Percentiles rank a stretch among this genome's conserved stretches.
phyloP scores from a whole-genome alignment of 2,113 vertebrate species.

The Dasypus novemcinctus region DNA sequence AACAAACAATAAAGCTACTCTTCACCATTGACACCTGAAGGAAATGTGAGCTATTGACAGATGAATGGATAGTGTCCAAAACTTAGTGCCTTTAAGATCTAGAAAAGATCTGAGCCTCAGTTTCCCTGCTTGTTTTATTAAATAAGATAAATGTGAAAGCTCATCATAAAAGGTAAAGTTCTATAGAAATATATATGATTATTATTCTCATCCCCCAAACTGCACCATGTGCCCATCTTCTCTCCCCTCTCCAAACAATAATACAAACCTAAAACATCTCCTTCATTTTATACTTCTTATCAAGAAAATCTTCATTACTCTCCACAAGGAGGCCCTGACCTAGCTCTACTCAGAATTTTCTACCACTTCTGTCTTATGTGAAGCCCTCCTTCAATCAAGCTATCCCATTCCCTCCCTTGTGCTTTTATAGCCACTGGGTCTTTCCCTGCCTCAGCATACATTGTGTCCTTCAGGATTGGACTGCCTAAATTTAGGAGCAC shows the following conservation, averaged over 20 bases:
- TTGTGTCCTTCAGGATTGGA: neutral
- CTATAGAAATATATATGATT: neutral
- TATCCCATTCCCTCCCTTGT: too few species aligned
- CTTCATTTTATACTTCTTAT: neutral
- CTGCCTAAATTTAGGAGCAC: neutral
- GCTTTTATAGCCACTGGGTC: too few species aligned
- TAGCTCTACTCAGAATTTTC: neutral
- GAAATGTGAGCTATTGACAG: neutral
- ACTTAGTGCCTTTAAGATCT: neutral
- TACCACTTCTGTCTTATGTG: neutral
- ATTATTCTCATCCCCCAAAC: neutral
- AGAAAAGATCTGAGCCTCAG: neutral
- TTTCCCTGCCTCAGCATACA: neutral
- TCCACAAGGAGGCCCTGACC: accelerated
- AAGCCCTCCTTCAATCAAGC: neutral
- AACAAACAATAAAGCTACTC: neutral
- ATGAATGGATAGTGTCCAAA: neutral
- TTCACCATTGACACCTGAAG: neutral
- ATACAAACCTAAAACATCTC: neutral
- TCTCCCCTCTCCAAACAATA: neutral
- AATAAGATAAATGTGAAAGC: neutral
- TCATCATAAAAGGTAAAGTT: neutral
- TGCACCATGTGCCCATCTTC: neutral
- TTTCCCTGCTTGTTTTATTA: neutral
- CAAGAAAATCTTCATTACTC: neutral